These are phyloP conservation scores for Odontothrips loti DNA, from an alignment of 2,888 invertebrate genomes.

Conservation along the genomic window DNA sequence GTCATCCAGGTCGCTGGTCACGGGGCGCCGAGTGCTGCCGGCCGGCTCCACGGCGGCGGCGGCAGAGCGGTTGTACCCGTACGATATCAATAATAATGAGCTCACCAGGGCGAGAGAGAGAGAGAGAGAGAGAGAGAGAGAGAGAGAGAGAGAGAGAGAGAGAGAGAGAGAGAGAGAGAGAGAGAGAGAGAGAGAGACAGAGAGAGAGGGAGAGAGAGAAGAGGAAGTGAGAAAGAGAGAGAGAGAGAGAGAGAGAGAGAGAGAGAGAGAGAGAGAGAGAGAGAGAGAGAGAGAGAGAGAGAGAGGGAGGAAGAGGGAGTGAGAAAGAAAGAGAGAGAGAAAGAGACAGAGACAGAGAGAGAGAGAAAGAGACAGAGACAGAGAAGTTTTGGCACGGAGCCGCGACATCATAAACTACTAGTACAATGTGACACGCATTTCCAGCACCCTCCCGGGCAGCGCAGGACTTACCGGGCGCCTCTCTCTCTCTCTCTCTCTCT, in stretches of 20 bases:
- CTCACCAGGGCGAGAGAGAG: neutral
- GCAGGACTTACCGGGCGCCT: neutral
- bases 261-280: neutral
- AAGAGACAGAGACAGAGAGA: neutral
- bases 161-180: neutral
- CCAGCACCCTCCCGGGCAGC: too few relatives aligned
- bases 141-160: neutral
- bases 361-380: neutral
- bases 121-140: conserved; percentile 27
- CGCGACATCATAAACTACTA: too few relatives aligned
- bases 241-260: neutral
- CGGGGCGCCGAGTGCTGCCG: too few relatives aligned
- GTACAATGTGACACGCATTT: too few relatives aligned
- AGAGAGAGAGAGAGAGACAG: neutral
- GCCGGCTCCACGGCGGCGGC: too few relatives aligned
- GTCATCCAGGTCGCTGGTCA: too few relatives aligned
- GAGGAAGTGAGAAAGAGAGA: neutral
- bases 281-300: neutral
- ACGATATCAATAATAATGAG: too few relatives aligned
- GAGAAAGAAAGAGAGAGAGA: neutral
- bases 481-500: neutral
- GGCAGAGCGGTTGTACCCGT: too few relatives aligned
- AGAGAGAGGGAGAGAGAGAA: conserved; percentile 19
- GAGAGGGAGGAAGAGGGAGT: neutral
- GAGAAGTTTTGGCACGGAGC: neutral